Conservation (phyloP, 2,797 vertebrate species). For the Hyperoplus lanceolatus region DNA sequence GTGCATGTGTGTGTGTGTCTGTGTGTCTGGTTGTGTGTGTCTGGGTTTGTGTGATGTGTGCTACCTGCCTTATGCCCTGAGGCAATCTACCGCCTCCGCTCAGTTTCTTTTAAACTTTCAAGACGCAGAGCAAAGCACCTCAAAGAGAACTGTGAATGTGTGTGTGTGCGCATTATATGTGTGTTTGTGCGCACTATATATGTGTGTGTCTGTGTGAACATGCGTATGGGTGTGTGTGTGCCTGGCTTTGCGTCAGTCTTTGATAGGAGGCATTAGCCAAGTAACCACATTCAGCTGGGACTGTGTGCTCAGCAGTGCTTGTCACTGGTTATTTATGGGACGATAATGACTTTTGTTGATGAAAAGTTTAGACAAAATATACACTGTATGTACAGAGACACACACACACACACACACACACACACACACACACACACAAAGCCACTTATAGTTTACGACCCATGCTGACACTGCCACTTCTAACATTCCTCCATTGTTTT, state of each 20-base stretch:
- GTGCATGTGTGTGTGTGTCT: neutral
- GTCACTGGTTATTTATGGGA: constrained; percentile 81
- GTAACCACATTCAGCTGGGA: constrained; percentile 77
- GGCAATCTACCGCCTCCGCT: constrained; percentile 56
- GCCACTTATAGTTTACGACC: constrained; percentile 55
- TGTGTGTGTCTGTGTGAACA: constrained; percentile 8
- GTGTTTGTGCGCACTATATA: constrained; percentile 8
- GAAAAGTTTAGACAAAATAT: constrained; percentile 68
- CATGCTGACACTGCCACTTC: constrained; percentile 76
- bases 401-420: constrained; percentile 35
- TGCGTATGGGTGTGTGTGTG: constrained; percentile 31
- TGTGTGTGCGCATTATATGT: constrained; percentile 1
- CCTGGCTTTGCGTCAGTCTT: constrained; percentile 66
- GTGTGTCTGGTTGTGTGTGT: neutral
- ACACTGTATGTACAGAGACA: constrained; percentile 45
- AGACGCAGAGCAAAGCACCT: constrained; percentile 54
- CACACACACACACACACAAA: constrained; percentile 33
- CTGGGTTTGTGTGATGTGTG: constrained; percentile 43
- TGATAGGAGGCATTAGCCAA: constrained; percentile 71
- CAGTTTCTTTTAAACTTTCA: constrained; percentile 56
- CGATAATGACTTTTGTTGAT: constrained; percentile 77
- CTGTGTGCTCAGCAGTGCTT: constrained; percentile 72
- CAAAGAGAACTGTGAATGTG: constrained; percentile 25
- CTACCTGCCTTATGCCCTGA: constrained; percentile 59
- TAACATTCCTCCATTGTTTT: constrained; percentile 74